These are phyloP conservation scores for Hermaeophaga mercurialis DNA, from an alignment of 2,888 invertebrate species.

Conservation along the genomic window DNA sequence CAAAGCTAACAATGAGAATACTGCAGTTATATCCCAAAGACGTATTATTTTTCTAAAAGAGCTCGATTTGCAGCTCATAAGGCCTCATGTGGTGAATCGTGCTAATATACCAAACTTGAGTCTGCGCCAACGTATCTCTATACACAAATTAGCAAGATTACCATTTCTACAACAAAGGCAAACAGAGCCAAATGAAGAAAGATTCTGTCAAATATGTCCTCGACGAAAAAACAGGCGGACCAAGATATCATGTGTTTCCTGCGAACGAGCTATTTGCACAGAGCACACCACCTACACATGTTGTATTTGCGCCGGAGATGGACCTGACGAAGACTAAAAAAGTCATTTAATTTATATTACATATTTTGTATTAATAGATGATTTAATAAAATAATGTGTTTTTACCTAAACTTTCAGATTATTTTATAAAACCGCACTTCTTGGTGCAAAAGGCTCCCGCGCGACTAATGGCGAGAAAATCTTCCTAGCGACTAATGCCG, in stretches of 20 bases:
- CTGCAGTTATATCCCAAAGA: background rate
- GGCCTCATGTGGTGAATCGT: conserved; percentile 2
- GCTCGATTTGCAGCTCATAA: background rate
- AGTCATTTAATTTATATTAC: background rate
- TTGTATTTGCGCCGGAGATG: background rate
- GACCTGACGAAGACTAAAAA: background rate
- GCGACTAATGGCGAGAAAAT: conserved; percentile 4
- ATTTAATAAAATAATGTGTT: background rate
- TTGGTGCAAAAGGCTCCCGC: conserved; percentile 6
- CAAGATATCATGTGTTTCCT: conserved; percentile 4
- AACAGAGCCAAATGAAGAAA: conserved; percentile 3
- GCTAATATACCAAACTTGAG: conserved; percentile 7
- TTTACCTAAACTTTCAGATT: background rate
- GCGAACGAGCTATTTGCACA: conserved; percentile 7
- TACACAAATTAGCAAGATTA: background rate
- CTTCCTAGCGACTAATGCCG: conserved; percentile 2
- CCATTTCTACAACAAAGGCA: background rate
- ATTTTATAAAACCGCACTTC: background rate
- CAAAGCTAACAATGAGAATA: conserved; percentile 5
- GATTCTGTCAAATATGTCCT: conserved; percentile 2
- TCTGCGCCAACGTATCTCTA: background rate
- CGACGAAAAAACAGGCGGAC: conserved; percentile 1
- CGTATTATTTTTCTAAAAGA: too few species aligned
- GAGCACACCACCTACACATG: conserved; percentile 3
- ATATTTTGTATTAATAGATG: background rate